These are phyloP conservation scores for Nomada lathburiana DNA, from an alignment of 2,888 invertebrate species.

Conservation along the genomic window DNA sequence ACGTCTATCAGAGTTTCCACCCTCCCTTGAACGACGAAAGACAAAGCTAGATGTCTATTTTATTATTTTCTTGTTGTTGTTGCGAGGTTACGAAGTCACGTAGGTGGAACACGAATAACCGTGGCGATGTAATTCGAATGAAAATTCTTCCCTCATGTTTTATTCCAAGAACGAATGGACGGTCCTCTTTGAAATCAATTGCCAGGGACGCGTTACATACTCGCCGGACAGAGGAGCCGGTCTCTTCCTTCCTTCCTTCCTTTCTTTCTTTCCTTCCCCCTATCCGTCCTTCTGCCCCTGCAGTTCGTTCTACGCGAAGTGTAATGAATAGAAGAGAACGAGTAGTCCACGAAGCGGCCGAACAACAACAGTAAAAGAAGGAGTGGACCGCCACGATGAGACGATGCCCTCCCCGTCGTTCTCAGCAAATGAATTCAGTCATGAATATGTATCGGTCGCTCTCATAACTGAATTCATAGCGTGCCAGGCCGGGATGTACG, in stretches of 20 bases:
- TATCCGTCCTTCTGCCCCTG: background rate
- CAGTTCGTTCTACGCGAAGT: slow-evolving; percentile 46
- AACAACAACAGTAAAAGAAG: slow-evolving; percentile 41
- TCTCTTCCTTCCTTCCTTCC: slow-evolving; percentile 4
- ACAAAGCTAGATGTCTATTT: too few species aligned
- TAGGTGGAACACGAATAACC: slow-evolving; percentile 39
- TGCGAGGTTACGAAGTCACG: slow-evolving; percentile 40
- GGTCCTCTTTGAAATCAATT: slow-evolving; percentile 67
- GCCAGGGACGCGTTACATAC: slow-evolving; percentile 52
- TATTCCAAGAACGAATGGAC: slow-evolving; percentile 65
- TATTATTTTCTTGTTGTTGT: background rate
- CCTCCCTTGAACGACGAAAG: too few species aligned
- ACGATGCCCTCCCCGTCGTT: slow-evolving; percentile 73
- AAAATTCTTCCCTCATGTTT: slow-evolving; percentile 68
- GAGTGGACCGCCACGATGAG: slow-evolving; percentile 73
- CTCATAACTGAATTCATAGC: slow-evolving; percentile 78
- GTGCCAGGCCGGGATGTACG: slow-evolving; percentile 58
- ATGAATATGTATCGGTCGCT: slow-evolving; percentile 80
- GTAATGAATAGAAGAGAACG: slow-evolving; percentile 61
- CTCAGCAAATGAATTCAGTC: slow-evolving; percentile 79
- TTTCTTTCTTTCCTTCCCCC: too few species aligned
- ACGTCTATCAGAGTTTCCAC: too few species aligned
- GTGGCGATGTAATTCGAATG: slow-evolving; percentile 48
- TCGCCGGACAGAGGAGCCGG: slow-evolving; percentile 19
- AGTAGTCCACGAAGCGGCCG: slow-evolving; percentile 29